Base-by-base conservation (phyloP, 2,797 vertebrate genomes). In the Sebastes steindachneri region DNA sequence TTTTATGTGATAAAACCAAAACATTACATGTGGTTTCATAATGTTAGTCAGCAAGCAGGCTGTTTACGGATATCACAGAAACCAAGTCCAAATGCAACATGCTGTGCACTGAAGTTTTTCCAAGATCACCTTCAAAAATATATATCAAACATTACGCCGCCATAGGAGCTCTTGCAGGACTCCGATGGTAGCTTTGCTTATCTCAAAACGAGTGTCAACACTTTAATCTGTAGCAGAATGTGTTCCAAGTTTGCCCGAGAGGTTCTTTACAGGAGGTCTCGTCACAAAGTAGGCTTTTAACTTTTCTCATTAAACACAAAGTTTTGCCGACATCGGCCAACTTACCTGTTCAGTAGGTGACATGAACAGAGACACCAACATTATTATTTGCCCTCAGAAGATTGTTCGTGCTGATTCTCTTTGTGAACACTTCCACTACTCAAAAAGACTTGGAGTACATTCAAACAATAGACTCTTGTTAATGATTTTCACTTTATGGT, bases 201-300 rank as follows among this genome's bases (percentile, higher is more conserved):
- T 76, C 73, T 60, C 28, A 65, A 45, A 80, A 67, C 68, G 57
- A 67, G 53, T 63, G 74, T 55, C 62, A 83, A 58, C 45, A 25
- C 71, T 79, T 76, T 31, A 70, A 69, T 82, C 59, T 67, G 31
- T 7, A 51, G 58, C 53, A 71, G 26, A 83, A 45, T 19, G 37
- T 75, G 31, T 54, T 68, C 29, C 33, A 57, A 25, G 41, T 73
- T 53, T 74, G 15, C 62, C 29, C 58, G 7, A 65, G 58, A 71
- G 75, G 26, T 68, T 81, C 62, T 64, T 68, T 31, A 59, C 58
- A 75, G 29, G 31, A 55, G 14, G 14, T 33, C 63, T 70, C 9
- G 1, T 33, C n/a, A 77, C 21, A 83, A 79, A 83, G 14, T 6
- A 58, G 9, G 14, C 19, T 82, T 78, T 75, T 23, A 82, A 55